phyloP scores from a whole-genome alignment of 2,113 vertebrate species.

The Montifringilla adamsi region DNA sequence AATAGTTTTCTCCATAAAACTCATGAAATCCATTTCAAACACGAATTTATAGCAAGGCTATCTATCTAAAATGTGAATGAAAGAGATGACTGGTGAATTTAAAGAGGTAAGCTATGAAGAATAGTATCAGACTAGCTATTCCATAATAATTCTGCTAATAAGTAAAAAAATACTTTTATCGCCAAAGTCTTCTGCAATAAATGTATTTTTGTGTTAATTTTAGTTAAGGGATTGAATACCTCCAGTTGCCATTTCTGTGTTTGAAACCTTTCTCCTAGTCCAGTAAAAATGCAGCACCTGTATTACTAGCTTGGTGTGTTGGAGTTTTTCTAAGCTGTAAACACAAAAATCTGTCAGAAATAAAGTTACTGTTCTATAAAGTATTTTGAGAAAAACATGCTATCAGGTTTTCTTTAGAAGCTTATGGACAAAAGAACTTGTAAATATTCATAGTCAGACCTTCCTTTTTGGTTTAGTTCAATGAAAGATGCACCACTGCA shows the following conservation, averaged over 20 bases:
- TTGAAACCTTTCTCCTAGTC: not conserved
- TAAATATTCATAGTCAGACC: conserved; percentile 11
- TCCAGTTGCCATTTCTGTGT: not conserved
- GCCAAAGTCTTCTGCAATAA: not conserved
- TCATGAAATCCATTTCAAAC: not conserved
- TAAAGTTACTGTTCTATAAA: not conserved
- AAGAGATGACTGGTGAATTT: not conserved
- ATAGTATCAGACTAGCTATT: not conserved
- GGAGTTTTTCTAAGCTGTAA: not conserved
- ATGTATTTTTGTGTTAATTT: conserved; percentile 24
- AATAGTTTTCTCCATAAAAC: not conserved
- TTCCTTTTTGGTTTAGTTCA: not conserved
- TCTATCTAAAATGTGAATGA: not conserved
- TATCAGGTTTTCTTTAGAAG: not conserved
- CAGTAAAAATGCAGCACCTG: not conserved
- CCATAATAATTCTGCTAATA: not conserved
- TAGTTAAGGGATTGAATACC: not conserved
- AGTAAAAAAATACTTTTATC: not conserved
- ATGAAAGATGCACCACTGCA: not conserved
- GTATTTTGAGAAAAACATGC: not conserved
- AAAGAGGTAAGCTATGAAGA: not conserved
- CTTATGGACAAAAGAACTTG: not conserved
- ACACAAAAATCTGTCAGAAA: not conserved
- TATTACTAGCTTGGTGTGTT: not conserved
- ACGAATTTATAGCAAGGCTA: not conserved